Percentiles rank a stretch among this genome's conserved stretches.
Evolutionary conservation across 1,140 invertebrate species (phyloP).

Genomic region (Saccostrea glomerata): DNA sequence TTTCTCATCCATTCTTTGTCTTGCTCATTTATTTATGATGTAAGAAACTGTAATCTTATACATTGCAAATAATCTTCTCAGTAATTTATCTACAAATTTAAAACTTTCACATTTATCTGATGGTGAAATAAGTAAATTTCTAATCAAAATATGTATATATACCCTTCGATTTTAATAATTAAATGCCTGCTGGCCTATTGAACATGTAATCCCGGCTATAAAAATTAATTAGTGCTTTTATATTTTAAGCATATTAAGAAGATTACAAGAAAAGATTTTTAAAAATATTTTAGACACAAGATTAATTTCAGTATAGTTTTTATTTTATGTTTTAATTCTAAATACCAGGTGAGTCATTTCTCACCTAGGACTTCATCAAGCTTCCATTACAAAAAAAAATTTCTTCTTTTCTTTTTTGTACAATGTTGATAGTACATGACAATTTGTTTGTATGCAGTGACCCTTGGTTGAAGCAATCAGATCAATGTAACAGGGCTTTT

Average conservation of each 20-base stretch:
- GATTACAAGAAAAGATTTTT: not conserved
- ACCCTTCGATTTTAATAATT: not conserved
- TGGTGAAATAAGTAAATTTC: not conserved
- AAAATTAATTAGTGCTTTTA: slow-evolving; percentile 7
- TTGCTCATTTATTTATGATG: too few species aligned
- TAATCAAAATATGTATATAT: not conserved
- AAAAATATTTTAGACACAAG: not conserved
- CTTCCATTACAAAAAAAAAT: not conserved
- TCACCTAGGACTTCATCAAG: too few species aligned
- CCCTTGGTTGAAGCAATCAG: not conserved
- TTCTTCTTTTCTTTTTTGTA: not conserved
- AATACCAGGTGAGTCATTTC: too few species aligned
- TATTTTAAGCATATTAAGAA: slow-evolving; percentile 18
- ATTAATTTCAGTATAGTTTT: too few species aligned
- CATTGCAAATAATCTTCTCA: not conserved
- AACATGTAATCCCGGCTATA: not conserved
- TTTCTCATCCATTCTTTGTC: too few species aligned
- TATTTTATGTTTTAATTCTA: too few species aligned
- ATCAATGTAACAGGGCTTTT: not conserved
- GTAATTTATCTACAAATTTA: not conserved
- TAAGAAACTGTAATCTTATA: not conserved
- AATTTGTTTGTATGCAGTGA: slow-evolving; percentile 5
- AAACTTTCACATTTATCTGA: not conserved
- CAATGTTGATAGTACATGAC: not conserved
- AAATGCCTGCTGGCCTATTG: not conserved